phyloP scores from a whole-genome alignment of 2,113 vertebrate genomes.

The Eptatretus burgeri region DNA sequence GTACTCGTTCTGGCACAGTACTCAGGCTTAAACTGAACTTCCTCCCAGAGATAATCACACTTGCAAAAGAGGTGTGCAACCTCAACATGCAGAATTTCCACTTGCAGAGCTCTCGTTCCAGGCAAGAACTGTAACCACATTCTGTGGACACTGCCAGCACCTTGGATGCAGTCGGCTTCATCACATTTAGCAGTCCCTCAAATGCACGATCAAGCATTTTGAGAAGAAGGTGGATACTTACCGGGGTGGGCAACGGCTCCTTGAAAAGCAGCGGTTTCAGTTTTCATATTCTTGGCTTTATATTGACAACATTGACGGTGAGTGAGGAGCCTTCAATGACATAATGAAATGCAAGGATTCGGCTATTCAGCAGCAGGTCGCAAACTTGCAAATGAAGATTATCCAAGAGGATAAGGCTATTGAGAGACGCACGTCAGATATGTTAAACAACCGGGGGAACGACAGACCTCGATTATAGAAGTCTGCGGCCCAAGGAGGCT shows the following conservation, averaged over 20 bases:
- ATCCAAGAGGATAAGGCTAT: background rate
- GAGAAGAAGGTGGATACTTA: background rate
- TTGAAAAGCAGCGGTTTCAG: slow-evolving; percentile 5
- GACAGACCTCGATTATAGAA: background rate
- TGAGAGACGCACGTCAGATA: background rate
- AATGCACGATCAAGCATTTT: background rate
- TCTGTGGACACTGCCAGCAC: background rate
- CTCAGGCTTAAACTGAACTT: slow-evolving; percentile 1
- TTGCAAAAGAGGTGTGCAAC: slow-evolving; percentile 4
- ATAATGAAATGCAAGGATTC: slow-evolving; percentile 3
- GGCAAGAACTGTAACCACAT: background rate
- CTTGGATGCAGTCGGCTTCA: background rate
- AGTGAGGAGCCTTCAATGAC: slow-evolving; percentile 1
- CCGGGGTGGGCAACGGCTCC: background rate
- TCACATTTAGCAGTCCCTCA: slow-evolving; percentile 3
- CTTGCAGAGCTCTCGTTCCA: background rate
- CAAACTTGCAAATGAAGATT: slow-evolving; percentile 1
- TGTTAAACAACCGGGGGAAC: background rate
- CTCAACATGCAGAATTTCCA: slow-evolving; percentile 4
- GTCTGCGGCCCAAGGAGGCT: background rate
- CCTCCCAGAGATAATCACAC: slow-evolving; percentile 4
- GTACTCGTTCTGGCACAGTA: background rate
- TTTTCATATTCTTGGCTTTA: background rate
- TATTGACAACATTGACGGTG: slow-evolving; percentile 1
- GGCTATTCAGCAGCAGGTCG: slow-evolving; percentile 2